Percentiles rank a stretch among this genome's conserved stretches.
Conservation (phyloP, 2,797 vertebrate species). For the Eupleurogrammus muticus region DNA sequence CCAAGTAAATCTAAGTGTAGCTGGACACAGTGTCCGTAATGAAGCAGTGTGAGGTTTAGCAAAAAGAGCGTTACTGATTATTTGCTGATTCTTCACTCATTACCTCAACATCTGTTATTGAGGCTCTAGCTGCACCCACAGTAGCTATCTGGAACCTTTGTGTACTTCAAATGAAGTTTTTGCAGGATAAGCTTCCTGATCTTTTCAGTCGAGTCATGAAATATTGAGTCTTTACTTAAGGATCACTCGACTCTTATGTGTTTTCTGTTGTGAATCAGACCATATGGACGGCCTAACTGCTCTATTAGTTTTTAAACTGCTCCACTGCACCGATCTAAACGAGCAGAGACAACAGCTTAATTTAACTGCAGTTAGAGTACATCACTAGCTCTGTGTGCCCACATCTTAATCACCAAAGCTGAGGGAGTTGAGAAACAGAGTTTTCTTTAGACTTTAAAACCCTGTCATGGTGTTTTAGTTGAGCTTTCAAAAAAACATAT, state of each 20-base stretch:
- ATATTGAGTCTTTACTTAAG: not conserved
- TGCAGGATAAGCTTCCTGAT: constrained; percentile 26
- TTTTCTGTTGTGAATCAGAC: constrained; percentile 5
- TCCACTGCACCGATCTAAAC: constrained; percentile 20
- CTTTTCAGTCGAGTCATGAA: constrained; percentile 15
- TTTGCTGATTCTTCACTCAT: constrained; percentile 33
- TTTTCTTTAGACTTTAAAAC: constrained; percentile 59
- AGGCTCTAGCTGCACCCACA: constrained; percentile 29
- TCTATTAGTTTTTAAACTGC: constrained; percentile 55
- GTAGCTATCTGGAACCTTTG: constrained; percentile 25
- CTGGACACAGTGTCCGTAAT: constrained; percentile 1
- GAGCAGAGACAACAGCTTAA: constrained; percentile 50
- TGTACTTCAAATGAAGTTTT: constrained; percentile 21
- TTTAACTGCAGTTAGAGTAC: constrained; percentile 55
- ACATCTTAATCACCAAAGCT: constrained; percentile 64
- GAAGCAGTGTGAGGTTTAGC: constrained; percentile 30
- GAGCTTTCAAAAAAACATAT: constrained; percentile 48
- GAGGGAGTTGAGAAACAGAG: constrained; percentile 52
- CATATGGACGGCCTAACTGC: constrained; percentile 36
- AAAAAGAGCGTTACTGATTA: constrained; percentile 16
- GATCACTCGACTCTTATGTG: constrained; percentile 5
- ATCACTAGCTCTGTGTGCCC: constrained; percentile 53
- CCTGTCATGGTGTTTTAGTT: constrained; percentile 52
- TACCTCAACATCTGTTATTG: constrained; percentile 2
- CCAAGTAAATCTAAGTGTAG: constrained; percentile 1